Base-by-base conservation (phyloP, 1,140 invertebrate species). In the Heliconius hewitsoni region DNA sequence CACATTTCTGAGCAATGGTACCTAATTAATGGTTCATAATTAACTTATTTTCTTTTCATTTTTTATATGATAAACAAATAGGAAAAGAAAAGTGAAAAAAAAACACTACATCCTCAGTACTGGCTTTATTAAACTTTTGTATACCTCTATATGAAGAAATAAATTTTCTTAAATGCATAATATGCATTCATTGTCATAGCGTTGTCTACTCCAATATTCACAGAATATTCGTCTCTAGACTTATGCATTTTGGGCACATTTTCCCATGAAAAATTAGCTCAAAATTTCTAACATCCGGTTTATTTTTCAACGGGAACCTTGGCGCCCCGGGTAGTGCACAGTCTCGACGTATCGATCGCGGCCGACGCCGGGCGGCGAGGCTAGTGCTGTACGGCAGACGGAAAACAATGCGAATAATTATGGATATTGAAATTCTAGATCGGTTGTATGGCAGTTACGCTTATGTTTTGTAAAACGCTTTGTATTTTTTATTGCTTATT, bases 311-410 rank as follows among this genome's bases (percentile, higher is more conserved):
- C 82, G 77, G 71, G 81, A 80, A 81, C 77, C 55, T 37, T 55
- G 83, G 81, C 79, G 78, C 77, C 83, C 50, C 76, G 60, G 60
- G 72, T 66, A 66, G 11, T 75, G 80, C 42, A 72, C 79, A 83
- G 89, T 90, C 89, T 85, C 86, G 89, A 82, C 88, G 89, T 88
- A 91, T 91, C 90, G 90, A 91, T 88, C 90, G 84, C 85, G 84
- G 75, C 75, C 85, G 85, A 87, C 87, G 88, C 88, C 88, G 82
- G 87, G 85, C 71, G 78, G 74, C 76, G 73, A 19, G n/a, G 16
- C 80, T 81, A 81, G 60, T 66, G 60, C 13, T 74, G 18, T 71
- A 27, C 18, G 18, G 39, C 27, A 66, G 60, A 66, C 60, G 60
- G 60, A 66, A 66, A 66, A 66, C 60, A 66, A 66, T 66, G 60